Evolutionary conservation across 2,797 vertebrate species (phyloP).

Genomic region (Gymnocypris eckloni): DNA sequence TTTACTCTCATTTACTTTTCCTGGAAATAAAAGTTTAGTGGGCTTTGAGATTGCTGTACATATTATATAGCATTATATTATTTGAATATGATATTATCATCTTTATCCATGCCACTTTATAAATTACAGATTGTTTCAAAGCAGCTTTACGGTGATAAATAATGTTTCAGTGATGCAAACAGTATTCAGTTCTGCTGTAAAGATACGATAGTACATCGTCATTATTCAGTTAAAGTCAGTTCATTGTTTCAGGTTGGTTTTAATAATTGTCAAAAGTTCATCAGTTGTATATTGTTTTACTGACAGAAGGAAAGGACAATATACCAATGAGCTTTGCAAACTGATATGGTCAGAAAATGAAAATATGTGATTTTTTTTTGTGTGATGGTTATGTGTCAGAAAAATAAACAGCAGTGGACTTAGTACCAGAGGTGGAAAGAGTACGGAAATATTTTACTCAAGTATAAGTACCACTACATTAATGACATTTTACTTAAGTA

Average conservation of each 20-base stretch:
- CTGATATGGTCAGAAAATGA: background rate
- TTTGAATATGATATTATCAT: background rate
- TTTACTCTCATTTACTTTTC: background rate
- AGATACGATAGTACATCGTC: background rate
- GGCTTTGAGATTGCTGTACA: too few species aligned
- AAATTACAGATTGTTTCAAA: background rate
- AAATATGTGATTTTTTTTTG: background rate
- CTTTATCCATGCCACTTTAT: background rate
- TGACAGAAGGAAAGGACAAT: background rate
- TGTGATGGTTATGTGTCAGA: background rate
- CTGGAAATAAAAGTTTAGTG: background rate
- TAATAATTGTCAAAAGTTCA: background rate
- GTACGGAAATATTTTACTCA: too few species aligned
- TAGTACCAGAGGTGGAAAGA: too few species aligned
- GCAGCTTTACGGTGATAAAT: background rate
- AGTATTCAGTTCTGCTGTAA: background rate
- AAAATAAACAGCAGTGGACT: background rate
- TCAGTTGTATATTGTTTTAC: background rate
- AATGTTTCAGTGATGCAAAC: background rate
- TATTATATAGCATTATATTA: background rate
- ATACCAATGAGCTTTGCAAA: too few species aligned
- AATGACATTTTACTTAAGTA: too few species aligned
- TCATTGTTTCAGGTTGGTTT: background rate
- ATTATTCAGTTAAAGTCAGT: background rate
- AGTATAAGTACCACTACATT: too few species aligned